Evolutionary conservation across 2,113 vertebrate genomes (phyloP).

Genomic region (Pterocles orientalis): DNA sequence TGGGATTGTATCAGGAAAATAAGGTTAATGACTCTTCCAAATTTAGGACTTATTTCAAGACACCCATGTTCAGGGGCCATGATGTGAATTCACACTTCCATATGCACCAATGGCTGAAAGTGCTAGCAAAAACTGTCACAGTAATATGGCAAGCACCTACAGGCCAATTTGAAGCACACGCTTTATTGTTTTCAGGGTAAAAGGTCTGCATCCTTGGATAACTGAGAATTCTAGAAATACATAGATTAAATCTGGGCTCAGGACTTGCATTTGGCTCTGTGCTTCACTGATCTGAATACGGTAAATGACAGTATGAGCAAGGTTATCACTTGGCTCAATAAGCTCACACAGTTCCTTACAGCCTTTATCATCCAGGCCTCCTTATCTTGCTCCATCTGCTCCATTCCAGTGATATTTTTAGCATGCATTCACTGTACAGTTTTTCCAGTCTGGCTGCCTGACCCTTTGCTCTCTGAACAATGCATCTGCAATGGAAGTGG

Average conservation of each 20-base stretch:
- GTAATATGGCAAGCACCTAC: not conserved
- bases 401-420: conserved; percentile 56
- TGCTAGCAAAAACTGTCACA: not conserved
- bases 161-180: not conserved
- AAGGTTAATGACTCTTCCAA: not conserved
- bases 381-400: conserved; percentile 56
- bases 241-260: not conserved
- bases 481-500: conserved; percentile 36
- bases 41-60: not conserved
- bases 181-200: not conserved
- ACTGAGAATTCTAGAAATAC: not conserved
- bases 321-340: not conserved
- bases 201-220: not conserved
- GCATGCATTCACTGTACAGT: not conserved
- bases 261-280: not conserved
- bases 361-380: conserved; percentile 10
- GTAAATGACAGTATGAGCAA: not conserved
- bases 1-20: not conserved
- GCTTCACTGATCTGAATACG: not conserved
- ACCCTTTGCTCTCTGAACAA: conserved; percentile 42
- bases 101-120: not conserved
- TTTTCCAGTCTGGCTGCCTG: conserved; percentile 59
- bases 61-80: not conserved
- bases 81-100: not conserved
- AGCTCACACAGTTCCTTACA: not conserved